Conservation (phyloP, 23 tunicate species). For the Corella eumyota region DNA sequence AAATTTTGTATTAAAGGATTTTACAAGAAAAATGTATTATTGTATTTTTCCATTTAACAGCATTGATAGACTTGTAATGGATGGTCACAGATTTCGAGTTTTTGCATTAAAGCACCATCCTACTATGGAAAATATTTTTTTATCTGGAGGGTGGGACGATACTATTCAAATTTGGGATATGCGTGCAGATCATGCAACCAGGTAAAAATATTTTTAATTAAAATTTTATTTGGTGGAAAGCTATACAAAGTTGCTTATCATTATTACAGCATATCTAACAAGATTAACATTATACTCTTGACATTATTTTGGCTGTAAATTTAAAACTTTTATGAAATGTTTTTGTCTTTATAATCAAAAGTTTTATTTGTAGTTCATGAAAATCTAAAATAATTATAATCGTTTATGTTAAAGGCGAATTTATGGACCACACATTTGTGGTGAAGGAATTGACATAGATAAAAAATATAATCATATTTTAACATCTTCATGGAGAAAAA, state of each 20-base stretch:
- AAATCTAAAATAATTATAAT: too few relatives aligned
- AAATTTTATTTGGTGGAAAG: too few relatives aligned
- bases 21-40: too few relatives aligned
- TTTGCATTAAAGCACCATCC: slow-evolving; percentile 86
- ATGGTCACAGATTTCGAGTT: slow-evolving; percentile 83
- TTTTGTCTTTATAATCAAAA: too few relatives aligned
- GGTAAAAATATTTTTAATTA: too few relatives aligned
- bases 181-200: slow-evolving; percentile 33
- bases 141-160: slow-evolving; percentile 99
- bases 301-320: too few relatives aligned
- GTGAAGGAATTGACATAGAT: slow-evolving; percentile 86
- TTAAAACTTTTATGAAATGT: too few relatives aligned
- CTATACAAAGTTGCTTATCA: too few relatives aligned
- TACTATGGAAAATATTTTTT: slow-evolving; percentile 8
- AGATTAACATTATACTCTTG: too few relatives aligned
- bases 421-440: slow-evolving; percentile 96
- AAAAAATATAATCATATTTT: slow-evolving; percentile 66
- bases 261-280: too few relatives aligned
- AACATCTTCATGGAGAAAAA: slow-evolving; percentile 83
- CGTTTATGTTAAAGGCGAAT: slow-evolving; percentile 24
- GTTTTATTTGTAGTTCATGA: too few relatives aligned
- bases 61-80: slow-evolving; percentile 60
- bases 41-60: slow-evolving; percentile 9
- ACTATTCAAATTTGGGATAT: slow-evolving; percentile 92
- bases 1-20: too few relatives aligned